Percentiles rank a stretch among this genome's conserved stretches.
These are phyloP conservation scores for Limonius californicus DNA, from an alignment of 1,140 invertebrate species.

Conservation along the genomic window DNA sequence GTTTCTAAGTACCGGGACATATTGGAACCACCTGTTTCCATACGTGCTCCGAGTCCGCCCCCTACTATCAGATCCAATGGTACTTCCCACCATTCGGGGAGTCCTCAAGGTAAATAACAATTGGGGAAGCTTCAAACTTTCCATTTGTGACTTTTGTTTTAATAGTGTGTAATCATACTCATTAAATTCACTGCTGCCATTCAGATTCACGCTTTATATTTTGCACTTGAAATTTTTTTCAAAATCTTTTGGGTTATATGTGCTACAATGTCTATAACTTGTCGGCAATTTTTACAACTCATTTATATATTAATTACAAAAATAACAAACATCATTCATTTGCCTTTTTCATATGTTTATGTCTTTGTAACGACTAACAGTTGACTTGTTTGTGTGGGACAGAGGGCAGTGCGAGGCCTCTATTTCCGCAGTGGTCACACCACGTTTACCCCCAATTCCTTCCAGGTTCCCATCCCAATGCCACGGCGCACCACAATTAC, in stretches of 20 bases:
- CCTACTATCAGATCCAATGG: constrained; percentile 56
- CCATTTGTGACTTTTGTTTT: neutral
- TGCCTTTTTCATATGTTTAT: neutral
- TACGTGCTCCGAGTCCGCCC: constrained; percentile 49
- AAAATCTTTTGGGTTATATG: no score
- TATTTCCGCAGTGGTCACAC: constrained; percentile 89
- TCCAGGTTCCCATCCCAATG: constrained; percentile 77
- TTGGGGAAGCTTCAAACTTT: neutral
- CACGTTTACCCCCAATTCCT: constrained; percentile 89
- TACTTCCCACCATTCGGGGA: constrained; percentile 52
- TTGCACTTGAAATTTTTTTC: neutral
- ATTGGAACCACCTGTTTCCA: constrained; percentile 77
- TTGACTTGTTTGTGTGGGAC: constrained; percentile 14
- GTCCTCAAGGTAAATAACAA: constrained; percentile 54
- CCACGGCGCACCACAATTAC: constrained; percentile 57
- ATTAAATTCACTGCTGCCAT: neutral
- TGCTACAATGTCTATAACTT: no score
- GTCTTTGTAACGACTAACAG: constrained; percentile 2
- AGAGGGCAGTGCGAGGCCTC: constrained; percentile 58
- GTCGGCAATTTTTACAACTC: no score
- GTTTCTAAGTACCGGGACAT: constrained; percentile 99
- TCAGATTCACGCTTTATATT: neutral
- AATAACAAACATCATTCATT: neutral
- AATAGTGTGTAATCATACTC: neutral
- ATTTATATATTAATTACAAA: no score